Conservation (phyloP, 2,113 vertebrate genomes). For the Eudyptes chrysolophus region DNA sequence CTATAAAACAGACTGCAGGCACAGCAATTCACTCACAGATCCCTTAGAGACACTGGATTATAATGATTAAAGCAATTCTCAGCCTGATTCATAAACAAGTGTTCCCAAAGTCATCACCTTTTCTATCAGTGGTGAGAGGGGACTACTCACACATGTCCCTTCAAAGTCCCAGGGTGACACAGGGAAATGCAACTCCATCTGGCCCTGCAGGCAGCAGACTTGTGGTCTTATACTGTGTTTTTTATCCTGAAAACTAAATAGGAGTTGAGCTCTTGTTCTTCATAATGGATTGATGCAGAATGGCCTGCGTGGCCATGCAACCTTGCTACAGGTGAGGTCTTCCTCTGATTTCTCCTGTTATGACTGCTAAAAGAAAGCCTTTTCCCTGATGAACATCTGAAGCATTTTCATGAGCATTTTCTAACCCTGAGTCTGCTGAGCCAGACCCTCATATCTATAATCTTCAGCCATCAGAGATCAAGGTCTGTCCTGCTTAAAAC, state of each 20-base stretch:
- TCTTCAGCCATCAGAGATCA: neutral
- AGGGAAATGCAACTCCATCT: neutral
- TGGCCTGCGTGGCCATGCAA: neutral
- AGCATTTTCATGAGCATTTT: neutral
- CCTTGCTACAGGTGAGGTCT: neutral
- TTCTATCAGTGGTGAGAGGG: neutral
- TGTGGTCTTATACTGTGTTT: neutral
- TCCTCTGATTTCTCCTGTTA: neutral
- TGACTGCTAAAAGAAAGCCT: neutral
- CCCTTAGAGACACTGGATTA: neutral
- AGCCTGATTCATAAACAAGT: neutral
- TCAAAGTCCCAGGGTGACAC: neutral
- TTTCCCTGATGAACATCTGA: neutral
- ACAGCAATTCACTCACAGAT: neutral
- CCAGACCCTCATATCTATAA: neutral
- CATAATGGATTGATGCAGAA: neutral
- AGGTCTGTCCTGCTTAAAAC: neutral
- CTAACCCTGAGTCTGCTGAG: neutral
- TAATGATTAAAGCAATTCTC: neutral
- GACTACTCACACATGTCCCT: neutral
- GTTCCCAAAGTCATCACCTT: neutral
- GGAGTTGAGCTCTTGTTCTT: neutral
- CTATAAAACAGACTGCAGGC: neutral
- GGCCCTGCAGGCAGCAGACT: neutral
- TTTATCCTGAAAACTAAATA: neutral